phyloP scores from a whole-genome alignment of 2,888 invertebrate genomes.

The Temnothorax rugatulus region DNA sequence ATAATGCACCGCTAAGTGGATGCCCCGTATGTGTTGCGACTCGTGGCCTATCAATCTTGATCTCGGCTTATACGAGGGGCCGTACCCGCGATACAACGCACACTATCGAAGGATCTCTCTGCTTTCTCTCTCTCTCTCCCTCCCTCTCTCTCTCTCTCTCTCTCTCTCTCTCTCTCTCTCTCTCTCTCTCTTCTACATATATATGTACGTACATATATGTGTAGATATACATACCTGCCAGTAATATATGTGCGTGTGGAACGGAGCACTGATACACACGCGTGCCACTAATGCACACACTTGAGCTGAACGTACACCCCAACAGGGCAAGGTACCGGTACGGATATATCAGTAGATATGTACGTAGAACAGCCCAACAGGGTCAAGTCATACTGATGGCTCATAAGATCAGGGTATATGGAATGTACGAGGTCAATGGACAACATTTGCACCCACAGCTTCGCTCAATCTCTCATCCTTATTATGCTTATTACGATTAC shows the following conservation, averaged over 20 bases:
- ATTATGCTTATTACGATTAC: constrained; percentile 11
- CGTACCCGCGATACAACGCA: constrained; percentile 29
- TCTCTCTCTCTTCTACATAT: neutral
- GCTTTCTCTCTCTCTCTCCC: constrained; percentile 10
- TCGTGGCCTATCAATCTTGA: constrained; percentile 83
- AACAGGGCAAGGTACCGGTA: neutral
- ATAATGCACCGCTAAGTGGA: constrained; percentile 84
- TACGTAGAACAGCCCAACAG: constrained; percentile 30
- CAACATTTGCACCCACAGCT: constrained; percentile 39
- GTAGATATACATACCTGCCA: neutral
- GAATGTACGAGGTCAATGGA: constrained; percentile 54
- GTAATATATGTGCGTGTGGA: neutral
- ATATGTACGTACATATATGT: neutral
- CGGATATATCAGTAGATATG: constrained; percentile 50
- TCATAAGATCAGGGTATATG: constrained; percentile 51
- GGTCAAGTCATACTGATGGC: constrained; percentile 55
- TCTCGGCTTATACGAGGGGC: constrained; percentile 66
- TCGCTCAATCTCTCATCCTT: constrained; percentile 13
- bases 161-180: too few relatives aligned
- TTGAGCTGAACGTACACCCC: constrained; percentile 22
- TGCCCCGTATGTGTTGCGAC: constrained; percentile 79
- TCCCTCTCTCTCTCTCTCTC: neutral
- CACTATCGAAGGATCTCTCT: constrained; percentile 31
- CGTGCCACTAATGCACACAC: constrained; percentile 38
- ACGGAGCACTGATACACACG: neutral